Base-by-base conservation (phyloP, 1,140 invertebrate genomes). In the Heliconius himera region DNA sequence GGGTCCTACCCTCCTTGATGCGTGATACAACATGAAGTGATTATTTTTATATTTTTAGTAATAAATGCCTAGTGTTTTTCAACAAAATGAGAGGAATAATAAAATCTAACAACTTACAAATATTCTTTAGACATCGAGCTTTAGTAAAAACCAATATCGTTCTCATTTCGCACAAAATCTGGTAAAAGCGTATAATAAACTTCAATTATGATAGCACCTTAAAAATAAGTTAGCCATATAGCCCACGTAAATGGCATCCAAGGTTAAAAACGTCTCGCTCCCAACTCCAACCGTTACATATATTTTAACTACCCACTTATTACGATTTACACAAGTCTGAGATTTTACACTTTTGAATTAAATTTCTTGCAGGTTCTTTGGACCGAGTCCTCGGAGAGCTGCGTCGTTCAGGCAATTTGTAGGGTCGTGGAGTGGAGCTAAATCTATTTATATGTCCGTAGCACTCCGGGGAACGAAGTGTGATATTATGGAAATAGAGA, bases 401-500 rank as follows among this genome's bases (percentile, higher is more conserved):
- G 49, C 70, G 66, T 76, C 74, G 78, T 80, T 76, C 66, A 80
- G 49, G 71, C 74, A 75, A 80, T 76, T 80, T 80, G 74, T 75
- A 76, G 74, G 60, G 66, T 78, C 72, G 73, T 72, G 38, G 73
- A 79, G 33, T 74, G 70, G 70, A 78, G 49, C 49, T 29, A 75
- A 78, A 81, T 76, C 76, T 81, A 76, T 81, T 78, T 73, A 78
- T 70, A 78, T 72, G 70, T 49, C 77, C 60, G 77, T 46, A 73
- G 70, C 22, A 76, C 70, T 60, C 74, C 70, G 11, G 29, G 70
- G 73, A 41, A 29, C 38, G 56, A 36, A 73, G 77, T 78, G 77
- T 78, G 38, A 78, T 76, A 60, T 80, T 76, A 76, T 76, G 74
- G 66, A 80, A 72, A 80, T 60, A 70, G 26, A 73, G 46, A 75